Conservation (phyloP, 2,888 invertebrate species). For the Caenorhabditis becei region DNA sequence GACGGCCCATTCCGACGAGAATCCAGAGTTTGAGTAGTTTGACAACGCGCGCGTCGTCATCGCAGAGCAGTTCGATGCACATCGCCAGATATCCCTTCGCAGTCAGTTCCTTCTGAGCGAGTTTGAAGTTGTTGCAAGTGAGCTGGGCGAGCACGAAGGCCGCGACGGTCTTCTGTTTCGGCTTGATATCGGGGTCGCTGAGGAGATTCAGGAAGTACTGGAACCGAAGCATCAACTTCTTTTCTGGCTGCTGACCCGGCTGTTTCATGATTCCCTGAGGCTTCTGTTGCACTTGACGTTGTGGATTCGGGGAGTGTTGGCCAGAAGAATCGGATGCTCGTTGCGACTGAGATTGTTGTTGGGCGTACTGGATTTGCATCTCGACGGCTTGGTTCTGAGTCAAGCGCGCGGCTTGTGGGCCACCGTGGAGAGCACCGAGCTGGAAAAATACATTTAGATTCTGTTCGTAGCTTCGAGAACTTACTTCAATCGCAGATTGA, state of each 20-base stretch:
- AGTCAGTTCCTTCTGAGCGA: constrained; percentile 87
- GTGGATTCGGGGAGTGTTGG: constrained; percentile 16
- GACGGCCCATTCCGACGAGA: constrained; percentile 91
- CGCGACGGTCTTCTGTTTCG: constrained; percentile 92
- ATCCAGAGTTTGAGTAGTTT: constrained; percentile 87
- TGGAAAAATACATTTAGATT: constrained; percentile 1
- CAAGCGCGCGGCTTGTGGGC: constrained; percentile 15
- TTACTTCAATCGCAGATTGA: constrained; percentile 26
- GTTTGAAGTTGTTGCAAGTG: constrained; percentile 88
- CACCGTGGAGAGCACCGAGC: constrained; percentile 20
- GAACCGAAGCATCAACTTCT: constrained; percentile 67
- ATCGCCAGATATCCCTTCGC: constrained; percentile 90
- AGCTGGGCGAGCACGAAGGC: constrained; percentile 96
- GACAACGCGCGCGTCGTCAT: constrained; percentile 82
- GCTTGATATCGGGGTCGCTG: constrained; percentile 90
- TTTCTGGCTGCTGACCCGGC: constrained; percentile 10
- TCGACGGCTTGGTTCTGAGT: constrained; percentile 41
- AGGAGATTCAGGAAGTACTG: constrained; percentile 89
- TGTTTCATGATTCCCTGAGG: constrained; percentile 33
- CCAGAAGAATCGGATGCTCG: not conserved
- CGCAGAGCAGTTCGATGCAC: constrained; percentile 92
- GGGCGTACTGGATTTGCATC: constrained; percentile 44
- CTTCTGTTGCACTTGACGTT: constrained; percentile 14
- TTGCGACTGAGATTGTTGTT: constrained; percentile 10
- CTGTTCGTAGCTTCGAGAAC: not conserved